Percentiles rank a stretch among this genome's conserved stretches.
Evolutionary conservation across 2,797 vertebrate genomes (phyloP).

Genomic region (Netta rufina): DNA sequence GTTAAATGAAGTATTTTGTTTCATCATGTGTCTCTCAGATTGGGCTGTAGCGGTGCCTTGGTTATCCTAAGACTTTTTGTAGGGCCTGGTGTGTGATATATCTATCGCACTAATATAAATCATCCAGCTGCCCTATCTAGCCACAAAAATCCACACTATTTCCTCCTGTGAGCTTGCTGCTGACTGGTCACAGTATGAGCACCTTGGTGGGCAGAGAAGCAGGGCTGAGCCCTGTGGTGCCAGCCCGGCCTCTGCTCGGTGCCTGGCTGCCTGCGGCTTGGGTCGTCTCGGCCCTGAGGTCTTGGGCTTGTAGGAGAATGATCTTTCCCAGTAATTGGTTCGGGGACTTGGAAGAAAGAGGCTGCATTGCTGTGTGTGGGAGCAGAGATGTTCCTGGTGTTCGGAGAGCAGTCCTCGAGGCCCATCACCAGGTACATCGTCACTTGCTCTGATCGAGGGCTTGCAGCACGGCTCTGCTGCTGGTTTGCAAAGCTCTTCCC

Average conservation of each 20-base stretch:
- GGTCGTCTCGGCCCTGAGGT: neutral
- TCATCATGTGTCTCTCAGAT: neutral
- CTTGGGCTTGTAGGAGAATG: neutral
- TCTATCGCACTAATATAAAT: neutral
- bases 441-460: neutral
- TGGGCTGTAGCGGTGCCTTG: neutral
- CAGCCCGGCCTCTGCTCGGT: neutral
- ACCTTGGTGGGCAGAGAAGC: neutral
- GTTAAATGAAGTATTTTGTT: neutral
- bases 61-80: neutral
- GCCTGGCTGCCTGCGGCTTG: neutral
- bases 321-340: neutral
- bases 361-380: neutral
- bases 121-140: neutral
- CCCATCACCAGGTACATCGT: rapidly evolving
- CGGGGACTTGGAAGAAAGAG: neutral
- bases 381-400: neutral
- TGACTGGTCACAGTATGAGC: neutral
- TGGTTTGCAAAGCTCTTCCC: neutral
- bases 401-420: constrained; percentile 1
- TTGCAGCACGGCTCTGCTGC: neutral
- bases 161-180: neutral
- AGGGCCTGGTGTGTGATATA: neutral
- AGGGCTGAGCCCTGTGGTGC: neutral
- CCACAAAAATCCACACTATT: neutral